Conservation (phyloP, 2,113 vertebrate species). For the Proteles cristata region DNA sequence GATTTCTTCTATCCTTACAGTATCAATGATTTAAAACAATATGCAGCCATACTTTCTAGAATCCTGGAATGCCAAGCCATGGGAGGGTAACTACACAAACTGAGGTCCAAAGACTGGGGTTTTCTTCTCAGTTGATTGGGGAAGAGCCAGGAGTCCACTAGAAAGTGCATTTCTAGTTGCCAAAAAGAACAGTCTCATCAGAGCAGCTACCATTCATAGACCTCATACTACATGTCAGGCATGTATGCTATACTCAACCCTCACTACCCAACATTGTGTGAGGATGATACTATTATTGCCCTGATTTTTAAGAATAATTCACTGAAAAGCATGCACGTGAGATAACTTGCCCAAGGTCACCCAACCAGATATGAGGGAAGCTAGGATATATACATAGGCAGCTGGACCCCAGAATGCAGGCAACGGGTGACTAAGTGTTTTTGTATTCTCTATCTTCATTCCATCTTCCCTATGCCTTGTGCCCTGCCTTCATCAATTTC, state of each 20-base stretch:
- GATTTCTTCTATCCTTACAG: not conserved
- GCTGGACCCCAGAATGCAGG: not conserved
- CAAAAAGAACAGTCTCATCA: not conserved
- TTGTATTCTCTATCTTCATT: too few species aligned
- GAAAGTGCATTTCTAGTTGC: not conserved
- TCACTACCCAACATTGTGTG: too few species aligned
- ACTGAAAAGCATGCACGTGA: not conserved
- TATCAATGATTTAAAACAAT: not conserved
- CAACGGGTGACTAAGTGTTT: too few species aligned
- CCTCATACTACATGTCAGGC: not conserved
- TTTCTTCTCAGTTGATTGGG: not conserved
- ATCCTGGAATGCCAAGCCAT: not conserved
- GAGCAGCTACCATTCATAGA: not conserved
- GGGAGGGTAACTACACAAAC: not conserved
- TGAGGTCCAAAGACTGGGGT: not conserved
- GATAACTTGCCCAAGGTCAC: not conserved
- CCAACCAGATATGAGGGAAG: not conserved
- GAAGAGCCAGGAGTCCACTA: not conserved
- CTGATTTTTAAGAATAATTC: not conserved
- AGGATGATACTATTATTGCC: not conserved
- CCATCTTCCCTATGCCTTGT: not conserved
- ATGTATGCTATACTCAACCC: not conserved
- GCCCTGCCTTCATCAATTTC: not conserved
- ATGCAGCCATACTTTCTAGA: not conserved
- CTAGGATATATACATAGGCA: accelerated